Percentiles rank a stretch among this genome's conserved stretches.
These are phyloP conservation scores for Aphelinus certus DNA, from an alignment of 1,140 invertebrate genomes.

Conservation along the genomic window DNA sequence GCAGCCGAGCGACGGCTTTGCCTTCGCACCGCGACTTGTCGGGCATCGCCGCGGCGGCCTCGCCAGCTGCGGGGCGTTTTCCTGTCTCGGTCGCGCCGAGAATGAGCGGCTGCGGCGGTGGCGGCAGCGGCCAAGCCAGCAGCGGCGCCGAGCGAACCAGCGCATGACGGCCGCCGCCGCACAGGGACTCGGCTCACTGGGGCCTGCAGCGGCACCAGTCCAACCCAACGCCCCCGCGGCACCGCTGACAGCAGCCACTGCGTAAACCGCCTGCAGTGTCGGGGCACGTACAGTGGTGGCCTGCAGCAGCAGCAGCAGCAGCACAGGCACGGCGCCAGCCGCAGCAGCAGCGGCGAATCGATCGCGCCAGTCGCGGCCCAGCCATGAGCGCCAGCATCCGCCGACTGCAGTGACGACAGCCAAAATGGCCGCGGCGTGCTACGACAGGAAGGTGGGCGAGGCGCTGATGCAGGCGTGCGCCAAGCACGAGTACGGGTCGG, in stretches of 20 bases:
- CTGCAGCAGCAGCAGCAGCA: slow-evolving; percentile 24
- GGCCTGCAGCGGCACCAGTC: slow-evolving; percentile 1
- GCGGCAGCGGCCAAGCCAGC: too few species aligned
- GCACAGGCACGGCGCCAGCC: slow-evolving; percentile 45
- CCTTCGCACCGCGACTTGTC: too few species aligned
- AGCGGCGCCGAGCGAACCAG: background rate
- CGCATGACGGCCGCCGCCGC: background rate
- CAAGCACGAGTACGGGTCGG: slow-evolving; percentile 44
- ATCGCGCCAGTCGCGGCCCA: slow-evolving; percentile 40
- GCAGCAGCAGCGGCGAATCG: slow-evolving; percentile 41
- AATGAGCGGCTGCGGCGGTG: background rate
- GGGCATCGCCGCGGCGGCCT: too few species aligned
- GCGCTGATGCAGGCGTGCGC: slow-evolving; percentile 46
- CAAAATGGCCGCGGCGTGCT: slow-evolving; percentile 55
- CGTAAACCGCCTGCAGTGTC: background rate
- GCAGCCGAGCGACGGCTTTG: too few species aligned
- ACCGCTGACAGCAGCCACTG: slow-evolving; percentile 36
- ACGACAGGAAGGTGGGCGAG: slow-evolving; percentile 53
- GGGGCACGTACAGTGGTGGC: too few species aligned
- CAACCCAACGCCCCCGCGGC: slow-evolving; percentile 32
- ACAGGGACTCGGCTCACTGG: slow-evolving; percentile 4
- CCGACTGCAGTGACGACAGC: slow-evolving; percentile 30
- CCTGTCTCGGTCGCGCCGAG: too few species aligned
- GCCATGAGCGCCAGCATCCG: slow-evolving; percentile 38
- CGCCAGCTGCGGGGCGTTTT: too few species aligned